These are phyloP conservation scores for Tyria jacobaeae DNA, from an alignment of 2,888 invertebrate species.

Conservation along the genomic window DNA sequence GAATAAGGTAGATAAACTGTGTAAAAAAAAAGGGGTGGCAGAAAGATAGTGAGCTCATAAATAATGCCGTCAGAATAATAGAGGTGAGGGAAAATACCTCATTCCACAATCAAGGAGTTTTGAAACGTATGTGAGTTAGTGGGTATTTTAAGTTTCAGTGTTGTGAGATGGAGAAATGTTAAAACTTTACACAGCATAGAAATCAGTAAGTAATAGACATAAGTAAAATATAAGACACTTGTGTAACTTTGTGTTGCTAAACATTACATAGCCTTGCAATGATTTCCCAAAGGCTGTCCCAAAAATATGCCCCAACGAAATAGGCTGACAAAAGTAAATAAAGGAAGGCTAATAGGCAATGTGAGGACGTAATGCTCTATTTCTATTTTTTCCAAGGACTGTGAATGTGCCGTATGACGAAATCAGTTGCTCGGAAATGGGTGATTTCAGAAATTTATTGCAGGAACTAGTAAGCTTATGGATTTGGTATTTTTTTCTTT, in stretches of 20 bases:
- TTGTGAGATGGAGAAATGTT: no score
- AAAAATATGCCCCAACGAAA: slow-evolving; percentile 9
- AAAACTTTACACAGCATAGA: no score
- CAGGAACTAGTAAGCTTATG: not conserved
- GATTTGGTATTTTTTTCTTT: not conserved
- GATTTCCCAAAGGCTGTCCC: not conserved
- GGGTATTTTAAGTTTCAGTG: not conserved
- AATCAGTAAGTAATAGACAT: no score
- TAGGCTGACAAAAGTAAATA: slow-evolving; percentile 15
- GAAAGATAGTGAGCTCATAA: no score
- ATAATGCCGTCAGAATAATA: no score
- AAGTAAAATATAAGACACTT: no score
- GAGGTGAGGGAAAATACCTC: no score
- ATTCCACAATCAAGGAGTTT: no score
- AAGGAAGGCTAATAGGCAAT: slow-evolving; percentile 12
- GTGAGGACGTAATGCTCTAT: slow-evolving; percentile 7
- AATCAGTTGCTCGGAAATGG: slow-evolving; percentile 3
- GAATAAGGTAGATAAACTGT: no score
- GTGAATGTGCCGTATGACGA: not conserved
- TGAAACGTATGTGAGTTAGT: no score
- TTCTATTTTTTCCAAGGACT: slow-evolving; percentile 13
- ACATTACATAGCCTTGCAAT: not conserved
- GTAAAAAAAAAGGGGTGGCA: no score
- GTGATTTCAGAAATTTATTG: not conserved
- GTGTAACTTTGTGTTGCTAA: no score